These are phyloP conservation scores for Kryptolebias marmoratus DNA, from an alignment of 2,113 vertebrate genomes.

Conservation along the genomic window DNA sequence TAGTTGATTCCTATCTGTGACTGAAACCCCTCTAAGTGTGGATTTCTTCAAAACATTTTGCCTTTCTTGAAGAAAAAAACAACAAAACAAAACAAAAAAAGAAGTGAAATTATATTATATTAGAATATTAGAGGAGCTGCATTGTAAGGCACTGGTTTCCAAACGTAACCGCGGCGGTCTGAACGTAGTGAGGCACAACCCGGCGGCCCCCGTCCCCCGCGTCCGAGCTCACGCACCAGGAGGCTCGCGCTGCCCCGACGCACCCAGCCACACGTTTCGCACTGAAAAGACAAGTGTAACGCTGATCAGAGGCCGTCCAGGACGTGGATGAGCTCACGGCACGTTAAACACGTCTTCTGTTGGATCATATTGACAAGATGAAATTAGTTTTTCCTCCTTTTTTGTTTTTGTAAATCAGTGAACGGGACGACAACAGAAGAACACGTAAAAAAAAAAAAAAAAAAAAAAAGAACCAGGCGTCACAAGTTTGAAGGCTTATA, in stretches of 20 bases:
- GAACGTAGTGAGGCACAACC: neutral
- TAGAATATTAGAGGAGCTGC: conserved; percentile 12
- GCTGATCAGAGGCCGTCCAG: conserved; percentile 13
- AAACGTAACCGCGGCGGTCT: conserved; percentile 22
- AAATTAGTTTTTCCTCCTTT: neutral
- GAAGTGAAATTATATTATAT: neutral
- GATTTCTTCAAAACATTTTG: neutral
- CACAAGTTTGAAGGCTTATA: conserved; percentile 71
- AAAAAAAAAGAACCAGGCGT: conserved; percentile 58
- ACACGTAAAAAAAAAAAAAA: conserved; percentile 54
- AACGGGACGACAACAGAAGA: conserved; percentile 47
- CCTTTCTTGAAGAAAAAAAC: conserved; percentile 14
- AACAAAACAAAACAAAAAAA: neutral
- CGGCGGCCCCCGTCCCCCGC: no score
- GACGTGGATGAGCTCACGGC: conserved; percentile 20
- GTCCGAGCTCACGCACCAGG: no score
- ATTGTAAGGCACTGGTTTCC: conserved; percentile 62
- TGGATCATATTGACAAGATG: neutral
- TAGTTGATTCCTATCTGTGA: no score
- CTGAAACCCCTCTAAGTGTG: no score
- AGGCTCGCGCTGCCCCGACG: neutral
- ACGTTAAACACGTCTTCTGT: conserved; percentile 19
- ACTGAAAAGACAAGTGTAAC: conserved; percentile 68
- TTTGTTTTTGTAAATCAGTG: conserved; percentile 16
- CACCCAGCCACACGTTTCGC: conserved; percentile 1